These are phyloP conservation scores for Falco novaeseelandiae DNA, from an alignment of 2,797 vertebrate genomes.

Conservation along the genomic window DNA sequence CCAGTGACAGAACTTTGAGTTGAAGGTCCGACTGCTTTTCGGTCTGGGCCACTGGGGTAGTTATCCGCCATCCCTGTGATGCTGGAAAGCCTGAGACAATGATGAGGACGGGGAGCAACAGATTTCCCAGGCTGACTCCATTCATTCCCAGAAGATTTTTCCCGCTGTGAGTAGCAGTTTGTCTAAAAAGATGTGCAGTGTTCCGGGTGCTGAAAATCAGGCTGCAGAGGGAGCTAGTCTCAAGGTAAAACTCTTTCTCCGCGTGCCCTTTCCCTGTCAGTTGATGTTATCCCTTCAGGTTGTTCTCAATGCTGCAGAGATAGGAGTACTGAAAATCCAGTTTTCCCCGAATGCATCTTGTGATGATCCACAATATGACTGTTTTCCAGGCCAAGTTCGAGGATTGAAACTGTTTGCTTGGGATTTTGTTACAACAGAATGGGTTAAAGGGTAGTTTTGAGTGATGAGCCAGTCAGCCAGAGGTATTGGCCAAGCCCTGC, in stretches of 20 bases:
- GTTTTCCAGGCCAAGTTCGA: background rate
- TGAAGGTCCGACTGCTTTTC: background rate
- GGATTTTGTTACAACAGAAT: background rate
- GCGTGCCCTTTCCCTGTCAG: rapidly evolving
- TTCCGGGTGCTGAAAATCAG: background rate
- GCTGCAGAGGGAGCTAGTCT: conserved; percentile 52
- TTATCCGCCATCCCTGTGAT: background rate
- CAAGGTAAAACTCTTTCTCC: background rate
- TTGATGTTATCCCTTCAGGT: background rate
- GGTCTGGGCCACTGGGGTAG: background rate
- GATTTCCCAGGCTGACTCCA: background rate
- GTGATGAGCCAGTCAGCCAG: background rate
- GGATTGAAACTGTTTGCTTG: background rate
- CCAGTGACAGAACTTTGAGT: background rate
- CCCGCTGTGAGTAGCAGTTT: background rate
- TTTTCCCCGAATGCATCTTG: background rate
- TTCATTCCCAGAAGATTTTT: background rate
- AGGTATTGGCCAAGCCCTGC: background rate
- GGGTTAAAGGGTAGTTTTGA: background rate
- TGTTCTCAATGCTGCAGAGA: background rate
- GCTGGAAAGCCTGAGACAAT: background rate
- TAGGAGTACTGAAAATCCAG: background rate
- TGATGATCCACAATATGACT: background rate
- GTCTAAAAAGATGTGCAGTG: rapidly evolving
- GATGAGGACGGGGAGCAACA: background rate